A percentile compares a stretch with the other conserved stretches of the same genome.
These are phyloP conservation scores for Orientallactaga sibirica DNA, from an alignment of 2,797 vertebrate species.

Conservation along the genomic window DNA sequence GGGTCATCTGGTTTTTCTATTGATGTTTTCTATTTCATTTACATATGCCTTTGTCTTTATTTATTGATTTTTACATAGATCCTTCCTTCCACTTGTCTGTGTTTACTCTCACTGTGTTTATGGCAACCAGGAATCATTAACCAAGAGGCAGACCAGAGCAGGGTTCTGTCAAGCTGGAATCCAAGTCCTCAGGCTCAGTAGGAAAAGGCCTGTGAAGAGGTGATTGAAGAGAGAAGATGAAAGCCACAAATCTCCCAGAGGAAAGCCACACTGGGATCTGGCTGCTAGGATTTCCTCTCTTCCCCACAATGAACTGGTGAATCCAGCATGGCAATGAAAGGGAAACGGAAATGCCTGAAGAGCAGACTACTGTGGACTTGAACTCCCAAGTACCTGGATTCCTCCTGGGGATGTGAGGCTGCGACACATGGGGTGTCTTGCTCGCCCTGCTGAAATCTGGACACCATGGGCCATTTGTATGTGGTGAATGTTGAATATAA, in stretches of 20 bases:
- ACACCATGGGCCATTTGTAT: slow-evolving; percentile 29
- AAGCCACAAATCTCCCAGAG: slow-evolving; percentile 52
- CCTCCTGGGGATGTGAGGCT: slow-evolving; percentile 50
- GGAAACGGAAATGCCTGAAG: slow-evolving; percentile 64
- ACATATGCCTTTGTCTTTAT: not conserved
- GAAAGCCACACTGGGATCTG: slow-evolving; percentile 54
- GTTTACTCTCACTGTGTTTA: slow-evolving; percentile 26
- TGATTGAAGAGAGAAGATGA: slow-evolving; percentile 65
- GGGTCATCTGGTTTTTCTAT: not conserved
- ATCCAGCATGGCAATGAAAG: slow-evolving; percentile 66
- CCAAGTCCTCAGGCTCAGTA: slow-evolving; percentile 34
- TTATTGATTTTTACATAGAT: not conserved
- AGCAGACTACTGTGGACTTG: slow-evolving; percentile 60
- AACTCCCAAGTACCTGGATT: slow-evolving; percentile 62
- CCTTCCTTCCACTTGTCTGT: slow-evolving; percentile 40
- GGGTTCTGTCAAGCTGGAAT: not conserved
- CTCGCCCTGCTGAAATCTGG: slow-evolving; percentile 60
- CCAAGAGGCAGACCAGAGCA: not conserved
- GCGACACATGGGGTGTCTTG: slow-evolving; percentile 44
- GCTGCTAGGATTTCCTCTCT: slow-evolving; percentile 60
- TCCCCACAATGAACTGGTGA: slow-evolving; percentile 67
- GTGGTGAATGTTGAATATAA: slow-evolving; percentile 60
- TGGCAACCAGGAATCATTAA: slow-evolving; percentile 29
- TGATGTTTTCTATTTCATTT: slow-evolving; percentile 34
- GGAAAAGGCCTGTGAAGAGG: slow-evolving; percentile 30